Percentiles rank a stretch among this genome's conserved stretches.
Evolutionary conservation across 30 jellyfish, hydroid and myxozoan species (phyloP).

Genomic region (Turritopsis rubra): DNA sequence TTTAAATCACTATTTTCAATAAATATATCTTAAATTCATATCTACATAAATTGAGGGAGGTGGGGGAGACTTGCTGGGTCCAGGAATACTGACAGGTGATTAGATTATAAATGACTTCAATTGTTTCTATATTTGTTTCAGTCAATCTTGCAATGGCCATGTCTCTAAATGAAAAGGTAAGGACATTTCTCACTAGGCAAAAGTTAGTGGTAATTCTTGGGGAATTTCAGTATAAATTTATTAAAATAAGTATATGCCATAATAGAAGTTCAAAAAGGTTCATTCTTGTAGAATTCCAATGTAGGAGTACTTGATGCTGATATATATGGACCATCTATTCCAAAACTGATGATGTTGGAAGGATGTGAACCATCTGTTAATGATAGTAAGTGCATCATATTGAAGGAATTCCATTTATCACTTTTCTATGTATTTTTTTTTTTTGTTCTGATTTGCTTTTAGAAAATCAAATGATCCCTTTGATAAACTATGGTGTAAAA

Average conservation of each 20-base stretch:
- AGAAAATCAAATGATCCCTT: constrained; percentile 79
- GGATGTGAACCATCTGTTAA: constrained; percentile 78
- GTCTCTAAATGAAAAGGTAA: constrained; percentile 42
- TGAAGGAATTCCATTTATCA: not conserved
- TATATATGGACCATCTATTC: constrained; percentile 95
- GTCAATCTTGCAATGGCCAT: constrained; percentile 82
- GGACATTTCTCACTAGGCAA: not conserved
- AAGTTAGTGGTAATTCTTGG: too few species aligned
- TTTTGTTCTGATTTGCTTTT: not conserved
- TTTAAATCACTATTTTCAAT: too few species aligned
- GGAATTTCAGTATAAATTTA: not conserved
- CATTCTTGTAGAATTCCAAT: not conserved
- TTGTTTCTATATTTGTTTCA: too few species aligned
- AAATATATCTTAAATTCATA: too few species aligned
- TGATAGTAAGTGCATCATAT: constrained; percentile 34
- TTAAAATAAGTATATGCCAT: not conserved
- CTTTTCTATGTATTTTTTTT: not conserved
- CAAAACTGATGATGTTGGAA: constrained; percentile 65
- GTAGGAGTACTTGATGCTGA: constrained; percentile 98
- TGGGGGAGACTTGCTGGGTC: too few species aligned
- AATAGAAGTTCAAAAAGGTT: not conserved
- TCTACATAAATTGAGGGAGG: too few species aligned
- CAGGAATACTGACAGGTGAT: too few species aligned
- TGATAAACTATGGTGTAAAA: constrained; percentile 73
- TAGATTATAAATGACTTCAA: too few species aligned